A percentile compares a stretch with the other conserved stretches of the same genome.
These are phyloP conservation scores for Hephaestus fuliginosus DNA, from an alignment of 2,797 vertebrate species.

Conservation along the genomic window DNA sequence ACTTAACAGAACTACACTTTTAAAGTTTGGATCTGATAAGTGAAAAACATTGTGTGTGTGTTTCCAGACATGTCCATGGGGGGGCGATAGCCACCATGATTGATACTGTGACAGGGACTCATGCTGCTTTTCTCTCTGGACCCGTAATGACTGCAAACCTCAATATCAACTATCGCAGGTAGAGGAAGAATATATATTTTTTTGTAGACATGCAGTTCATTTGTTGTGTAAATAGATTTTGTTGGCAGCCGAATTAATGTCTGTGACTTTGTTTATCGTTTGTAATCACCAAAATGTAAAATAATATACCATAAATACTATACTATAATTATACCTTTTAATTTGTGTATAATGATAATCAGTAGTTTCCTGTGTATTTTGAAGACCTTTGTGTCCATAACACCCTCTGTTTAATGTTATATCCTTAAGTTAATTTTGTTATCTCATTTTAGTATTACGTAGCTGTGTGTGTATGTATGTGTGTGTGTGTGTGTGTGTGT, in stretches of 20 bases:
- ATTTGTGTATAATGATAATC: background rate
- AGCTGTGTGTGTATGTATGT: background rate
- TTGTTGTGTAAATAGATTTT: background rate
- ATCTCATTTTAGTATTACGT: background rate
- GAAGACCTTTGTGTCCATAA: background rate
- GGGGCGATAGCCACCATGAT: conserved; percentile 90
- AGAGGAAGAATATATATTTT: conserved; percentile 8
- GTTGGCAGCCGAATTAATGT: background rate
- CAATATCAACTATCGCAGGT: conserved; percentile 88
- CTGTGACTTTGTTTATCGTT: background rate
- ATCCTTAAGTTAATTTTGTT: background rate
- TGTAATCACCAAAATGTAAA: background rate
- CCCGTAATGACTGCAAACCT: conserved; percentile 88
- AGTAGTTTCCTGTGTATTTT: background rate
- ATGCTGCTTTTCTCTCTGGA: conserved; percentile 70
- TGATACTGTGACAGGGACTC: conserved; percentile 81
- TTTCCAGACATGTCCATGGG: conserved; percentile 87
- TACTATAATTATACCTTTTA: background rate
- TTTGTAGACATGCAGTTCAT: background rate
- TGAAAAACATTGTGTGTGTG: conserved; percentile 41
- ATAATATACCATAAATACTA: background rate
- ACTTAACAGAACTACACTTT: background rate
- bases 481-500: background rate
- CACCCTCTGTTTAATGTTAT: background rate
- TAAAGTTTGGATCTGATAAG: conserved; percentile 1